Evolutionary conservation across 2,797 vertebrate genomes (phyloP).

Genomic region (Poecile montanus): DNA sequence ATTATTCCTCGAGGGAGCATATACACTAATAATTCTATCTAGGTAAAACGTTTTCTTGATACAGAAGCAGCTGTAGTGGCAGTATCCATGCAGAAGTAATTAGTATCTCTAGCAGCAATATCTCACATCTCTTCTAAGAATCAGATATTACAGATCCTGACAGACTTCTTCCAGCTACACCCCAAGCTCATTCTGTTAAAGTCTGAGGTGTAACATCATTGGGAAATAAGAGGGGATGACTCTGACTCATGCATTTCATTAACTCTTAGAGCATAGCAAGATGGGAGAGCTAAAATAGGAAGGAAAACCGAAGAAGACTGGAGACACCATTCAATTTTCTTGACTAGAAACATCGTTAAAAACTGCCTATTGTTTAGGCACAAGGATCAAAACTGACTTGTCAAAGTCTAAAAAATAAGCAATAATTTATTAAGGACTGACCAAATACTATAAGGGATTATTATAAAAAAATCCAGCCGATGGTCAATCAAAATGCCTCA

Average conservation of each 20-base stretch:
- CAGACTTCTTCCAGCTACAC: not conserved
- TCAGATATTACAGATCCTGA: not conserved
- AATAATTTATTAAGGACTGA: not conserved
- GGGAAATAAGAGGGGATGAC: not conserved
- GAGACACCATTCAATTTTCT: not conserved
- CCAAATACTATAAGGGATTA: not conserved
- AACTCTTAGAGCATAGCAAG: not conserved
- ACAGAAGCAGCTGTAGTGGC: not conserved
- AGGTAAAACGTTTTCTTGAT: not conserved
- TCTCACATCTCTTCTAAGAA: not conserved
- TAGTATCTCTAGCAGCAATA: not conserved
- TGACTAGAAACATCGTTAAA: not conserved
- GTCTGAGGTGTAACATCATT: not conserved
- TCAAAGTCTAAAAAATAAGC: not conserved
- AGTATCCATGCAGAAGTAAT: not conserved
- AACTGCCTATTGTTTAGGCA: not conserved
- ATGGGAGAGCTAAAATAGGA: not conserved
- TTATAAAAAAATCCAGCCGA: not conserved
- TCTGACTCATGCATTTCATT: not conserved
- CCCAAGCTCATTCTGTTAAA: not conserved
- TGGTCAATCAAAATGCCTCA: not conserved
- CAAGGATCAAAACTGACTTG: not conserved
- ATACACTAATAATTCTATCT: not conserved
- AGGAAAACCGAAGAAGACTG: not conserved
- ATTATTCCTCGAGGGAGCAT: not conserved